Percentiles rank a stretch among this genome's conserved stretches.
phyloP scores from a whole-genome alignment of 2,113 vertebrate genomes.

The Actinemys pallida region DNA sequence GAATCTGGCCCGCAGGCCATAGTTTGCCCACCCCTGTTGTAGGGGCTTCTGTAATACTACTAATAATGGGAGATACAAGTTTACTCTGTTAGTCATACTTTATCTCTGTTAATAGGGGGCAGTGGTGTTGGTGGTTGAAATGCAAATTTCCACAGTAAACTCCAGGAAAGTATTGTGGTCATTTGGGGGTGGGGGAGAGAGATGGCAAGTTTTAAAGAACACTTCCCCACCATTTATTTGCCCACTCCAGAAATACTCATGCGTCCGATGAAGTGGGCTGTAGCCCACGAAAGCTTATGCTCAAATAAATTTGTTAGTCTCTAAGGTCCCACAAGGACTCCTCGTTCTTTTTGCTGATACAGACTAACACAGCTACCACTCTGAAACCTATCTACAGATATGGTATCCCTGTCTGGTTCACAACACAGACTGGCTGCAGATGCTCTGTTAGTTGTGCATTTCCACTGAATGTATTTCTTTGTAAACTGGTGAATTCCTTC shows the following conservation, averaged over 20 bases:
- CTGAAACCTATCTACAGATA: background rate
- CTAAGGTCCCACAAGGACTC: too few species aligned
- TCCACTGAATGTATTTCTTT: background rate
- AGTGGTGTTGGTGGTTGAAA: background rate
- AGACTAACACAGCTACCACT: too few species aligned
- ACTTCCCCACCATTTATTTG: background rate
- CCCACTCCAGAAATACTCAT: fast-evolving
- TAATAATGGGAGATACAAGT: background rate
- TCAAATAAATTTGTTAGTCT: too few species aligned
- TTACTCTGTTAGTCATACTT: fast-evolving
- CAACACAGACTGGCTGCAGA: fast-evolving
- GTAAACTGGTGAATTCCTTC: background rate
- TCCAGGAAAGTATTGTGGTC: background rate
- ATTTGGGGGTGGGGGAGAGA: background rate
- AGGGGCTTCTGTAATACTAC: background rate
- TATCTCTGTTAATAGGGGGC: fast-evolving
- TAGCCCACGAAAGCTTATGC: too few species aligned
- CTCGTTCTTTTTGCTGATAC: too few species aligned
- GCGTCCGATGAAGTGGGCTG: too few species aligned
- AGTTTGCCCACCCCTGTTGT: too few species aligned
- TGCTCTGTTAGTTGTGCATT: background rate
- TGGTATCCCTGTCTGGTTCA: background rate
- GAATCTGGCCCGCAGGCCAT: too few species aligned
- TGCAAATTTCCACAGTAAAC: background rate
- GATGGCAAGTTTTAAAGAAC: background rate